These are phyloP conservation scores for Rhinichthys osculus DNA, from an alignment of 2,797 vertebrate species.

Conservation along the genomic window DNA sequence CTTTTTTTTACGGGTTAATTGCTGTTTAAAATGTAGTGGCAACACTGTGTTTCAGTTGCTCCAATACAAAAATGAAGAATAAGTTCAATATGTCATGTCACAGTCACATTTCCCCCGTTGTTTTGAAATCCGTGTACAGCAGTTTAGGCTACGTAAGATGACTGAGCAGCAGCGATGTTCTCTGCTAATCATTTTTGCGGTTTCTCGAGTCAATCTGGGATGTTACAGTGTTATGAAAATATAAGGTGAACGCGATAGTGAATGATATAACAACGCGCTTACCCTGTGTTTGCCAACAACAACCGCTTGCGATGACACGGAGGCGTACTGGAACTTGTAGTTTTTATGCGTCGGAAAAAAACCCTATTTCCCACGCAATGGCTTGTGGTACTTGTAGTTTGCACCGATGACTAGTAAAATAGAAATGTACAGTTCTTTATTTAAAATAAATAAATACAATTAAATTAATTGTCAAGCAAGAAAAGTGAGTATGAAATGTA, in stretches of 20 bases:
- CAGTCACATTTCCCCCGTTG: neutral
- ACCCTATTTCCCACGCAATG: neutral
- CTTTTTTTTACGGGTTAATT: neutral
- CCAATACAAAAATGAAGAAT: neutral
- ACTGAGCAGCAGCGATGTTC: neutral
- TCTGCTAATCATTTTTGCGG: neutral
- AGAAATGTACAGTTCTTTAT: neutral
- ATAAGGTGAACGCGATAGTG: neutral
- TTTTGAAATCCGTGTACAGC: neutral
- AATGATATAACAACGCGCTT: constrained; percentile 15
- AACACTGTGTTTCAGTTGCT: neutral
- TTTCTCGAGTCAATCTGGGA: neutral
- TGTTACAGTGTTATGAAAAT: neutral
- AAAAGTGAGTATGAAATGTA: neutral
- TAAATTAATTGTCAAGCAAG: neutral
- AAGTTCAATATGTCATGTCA: neutral
- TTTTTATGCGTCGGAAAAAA: constrained; percentile 24
- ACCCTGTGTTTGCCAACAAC: constrained; percentile 39
- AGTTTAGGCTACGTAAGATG: neutral
- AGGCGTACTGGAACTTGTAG: constrained; percentile 55
- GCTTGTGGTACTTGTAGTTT: constrained; percentile 44
- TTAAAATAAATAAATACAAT: neutral
- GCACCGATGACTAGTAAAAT: neutral
- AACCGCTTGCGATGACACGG: constrained; percentile 27
- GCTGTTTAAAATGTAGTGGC: neutral